Conservation (phyloP, 1,140 invertebrate genomes). For the Meloidogyne hapla region DNA sequence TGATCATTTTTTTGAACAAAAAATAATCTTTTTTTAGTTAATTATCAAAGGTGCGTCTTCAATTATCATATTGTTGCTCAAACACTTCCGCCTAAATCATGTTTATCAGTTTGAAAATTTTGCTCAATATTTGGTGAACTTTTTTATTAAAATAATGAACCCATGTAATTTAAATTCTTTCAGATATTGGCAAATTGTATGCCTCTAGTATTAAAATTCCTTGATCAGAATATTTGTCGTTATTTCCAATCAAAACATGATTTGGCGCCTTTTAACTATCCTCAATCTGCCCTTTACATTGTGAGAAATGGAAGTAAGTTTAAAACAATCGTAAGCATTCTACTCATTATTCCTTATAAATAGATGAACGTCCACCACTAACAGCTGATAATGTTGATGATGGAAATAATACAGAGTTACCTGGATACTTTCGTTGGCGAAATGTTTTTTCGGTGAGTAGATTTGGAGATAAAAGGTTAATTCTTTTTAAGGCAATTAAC, state of each 20-base stretch:
- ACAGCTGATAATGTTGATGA: slow-evolving; percentile 80
- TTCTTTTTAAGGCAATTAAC: slow-evolving; percentile 78
- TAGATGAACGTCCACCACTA: slow-evolving; percentile 89
- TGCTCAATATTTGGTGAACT: slow-evolving; percentile 89
- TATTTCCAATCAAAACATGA: slow-evolving; percentile 93
- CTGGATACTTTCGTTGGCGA: slow-evolving; percentile 80
- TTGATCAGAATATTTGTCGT: slow-evolving; percentile 94
- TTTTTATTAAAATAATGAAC: background rate
- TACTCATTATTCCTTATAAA: slow-evolving; percentile 59
- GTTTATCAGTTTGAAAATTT: slow-evolving; percentile 97
- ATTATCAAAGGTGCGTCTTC: slow-evolving; percentile 96
- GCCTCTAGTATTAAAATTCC: slow-evolving; percentile 94
- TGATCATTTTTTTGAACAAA: background rate
- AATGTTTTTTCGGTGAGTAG: slow-evolving; percentile 80
- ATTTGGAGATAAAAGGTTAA: background rate
- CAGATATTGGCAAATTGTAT: slow-evolving; percentile 92
- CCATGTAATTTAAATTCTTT: background rate
- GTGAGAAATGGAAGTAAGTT: slow-evolving; percentile 50
- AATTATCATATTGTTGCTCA: slow-evolving; percentile 85
- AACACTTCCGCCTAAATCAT: slow-evolving; percentile 99
- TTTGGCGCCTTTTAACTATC: slow-evolving; percentile 64
- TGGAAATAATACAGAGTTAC: slow-evolving; percentile 31
- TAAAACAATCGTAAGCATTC: no score
- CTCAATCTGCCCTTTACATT: slow-evolving; percentile 51
- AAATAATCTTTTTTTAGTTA: slow-evolving; percentile 74